phyloP scores from a whole-genome alignment of 2,888 invertebrate genomes.

The Eurytoma californica region DNA sequence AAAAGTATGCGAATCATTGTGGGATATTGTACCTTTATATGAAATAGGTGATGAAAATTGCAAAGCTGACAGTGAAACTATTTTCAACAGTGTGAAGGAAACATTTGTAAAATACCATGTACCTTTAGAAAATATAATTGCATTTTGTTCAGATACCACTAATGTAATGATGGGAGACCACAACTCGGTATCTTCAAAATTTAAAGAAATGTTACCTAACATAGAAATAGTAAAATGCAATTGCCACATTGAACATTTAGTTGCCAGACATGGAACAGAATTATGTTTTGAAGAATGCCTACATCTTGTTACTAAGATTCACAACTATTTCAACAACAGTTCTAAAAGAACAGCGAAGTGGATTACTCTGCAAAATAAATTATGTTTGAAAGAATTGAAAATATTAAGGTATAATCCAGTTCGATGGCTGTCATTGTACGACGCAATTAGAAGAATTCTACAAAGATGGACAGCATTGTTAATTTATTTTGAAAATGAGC shows the following conservation, averaged over 20 bases:
- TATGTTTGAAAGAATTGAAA: neutral
- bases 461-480: neutral
- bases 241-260: slow-evolving; percentile 11
- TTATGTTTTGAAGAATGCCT: neutral
- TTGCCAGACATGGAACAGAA: slow-evolving; percentile 1
- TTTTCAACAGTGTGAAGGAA: neutral
- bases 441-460: neutral
- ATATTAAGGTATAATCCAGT: neutral
- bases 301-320: neutral
- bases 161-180: slow-evolving; percentile 28
- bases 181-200: neutral
- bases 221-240: neutral
- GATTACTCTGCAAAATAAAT: neutral
- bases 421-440: neutral
- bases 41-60: neutral
- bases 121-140: neutral
- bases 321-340: slow-evolving; percentile 18
- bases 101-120: neutral
- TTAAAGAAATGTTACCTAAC: neutral
- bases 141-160: slow-evolving; percentile 29
- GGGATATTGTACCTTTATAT: neutral
- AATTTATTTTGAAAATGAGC: neutral
- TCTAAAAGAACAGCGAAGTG: neutral
- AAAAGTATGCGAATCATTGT: neutral
- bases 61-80: neutral